Percentiles rank a stretch among this genome's conserved stretches.
Conservation (phyloP, 2,888 invertebrate genomes). For the Caenorhabditis macrosperma region DNA sequence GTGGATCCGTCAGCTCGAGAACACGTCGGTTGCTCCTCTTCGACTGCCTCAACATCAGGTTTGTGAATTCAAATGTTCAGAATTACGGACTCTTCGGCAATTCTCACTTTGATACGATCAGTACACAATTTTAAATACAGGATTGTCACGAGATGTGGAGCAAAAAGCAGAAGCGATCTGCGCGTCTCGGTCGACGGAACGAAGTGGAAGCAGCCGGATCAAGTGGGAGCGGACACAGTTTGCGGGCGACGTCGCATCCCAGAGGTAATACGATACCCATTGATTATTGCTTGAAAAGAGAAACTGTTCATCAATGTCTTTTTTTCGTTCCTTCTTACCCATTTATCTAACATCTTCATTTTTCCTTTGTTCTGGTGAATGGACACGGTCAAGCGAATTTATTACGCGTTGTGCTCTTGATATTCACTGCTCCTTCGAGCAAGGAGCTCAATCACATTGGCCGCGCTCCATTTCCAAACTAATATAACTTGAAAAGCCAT, state of each 20-base stretch:
- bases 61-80: no score
- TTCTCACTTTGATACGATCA: no score
- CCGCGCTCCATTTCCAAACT: background rate
- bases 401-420: no score
- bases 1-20: constrained; percentile 93
- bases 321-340: no score
- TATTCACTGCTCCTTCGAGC: no score
- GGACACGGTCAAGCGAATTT: no score
- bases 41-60: constrained; percentile 83
- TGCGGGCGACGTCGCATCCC: constrained; percentile 28
- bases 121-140: constrained; percentile 82
- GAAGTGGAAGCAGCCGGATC: constrained; percentile 32
- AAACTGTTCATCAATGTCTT: background rate
- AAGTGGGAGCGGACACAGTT: constrained; percentile 39
- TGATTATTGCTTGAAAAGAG: background rate
- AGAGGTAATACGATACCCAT: constrained; percentile 11
- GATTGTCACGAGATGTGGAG: constrained; percentile 99
- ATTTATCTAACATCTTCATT: no score
- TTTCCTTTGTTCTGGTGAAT: no score
- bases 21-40: constrained; percentile 84
- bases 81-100: no score
- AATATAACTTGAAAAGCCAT: background rate
- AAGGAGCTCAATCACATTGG: no score
- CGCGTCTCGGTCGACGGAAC: constrained; percentile 29
- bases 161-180: constrained; percentile 84